Conservation (phyloP, 2,888 invertebrate species). For the Anaspis maculata region DNA sequence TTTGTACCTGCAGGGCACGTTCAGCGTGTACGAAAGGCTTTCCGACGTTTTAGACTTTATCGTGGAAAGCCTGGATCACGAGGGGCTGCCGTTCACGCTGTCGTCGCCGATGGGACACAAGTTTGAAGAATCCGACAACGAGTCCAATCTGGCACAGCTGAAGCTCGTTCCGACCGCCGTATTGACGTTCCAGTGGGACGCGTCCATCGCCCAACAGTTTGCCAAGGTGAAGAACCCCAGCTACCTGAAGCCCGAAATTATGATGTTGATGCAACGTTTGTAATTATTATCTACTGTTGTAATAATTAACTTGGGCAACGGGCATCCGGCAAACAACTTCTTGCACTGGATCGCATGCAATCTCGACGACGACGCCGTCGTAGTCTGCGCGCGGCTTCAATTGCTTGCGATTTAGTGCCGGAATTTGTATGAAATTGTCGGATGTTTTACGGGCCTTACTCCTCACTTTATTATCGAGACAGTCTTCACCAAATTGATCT, state of each 20-base stretch:
- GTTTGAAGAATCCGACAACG: conserved; percentile 56
- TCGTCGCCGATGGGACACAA: conserved; percentile 59
- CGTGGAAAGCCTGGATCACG: conserved; percentile 62
- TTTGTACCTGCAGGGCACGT: conserved; percentile 78
- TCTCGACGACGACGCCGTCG: no score
- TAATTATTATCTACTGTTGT: conserved; percentile 23
- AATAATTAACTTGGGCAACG: no score
- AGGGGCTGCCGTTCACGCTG: conserved; percentile 62
- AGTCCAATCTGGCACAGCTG: conserved; percentile 67
- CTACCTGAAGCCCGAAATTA: conserved; percentile 69
- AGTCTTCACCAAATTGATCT: no score
- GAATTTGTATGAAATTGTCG: no score
- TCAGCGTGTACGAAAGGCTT: conserved; percentile 74
- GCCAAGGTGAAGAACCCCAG: conserved; percentile 50
- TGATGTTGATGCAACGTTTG: conserved; percentile 58
- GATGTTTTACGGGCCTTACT: no score
- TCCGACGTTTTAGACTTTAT: conserved; percentile 70
- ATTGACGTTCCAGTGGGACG: conserved; percentile 66
- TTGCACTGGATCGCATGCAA: no score
- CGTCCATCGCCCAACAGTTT: conserved; percentile 46
- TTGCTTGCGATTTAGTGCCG: no score
- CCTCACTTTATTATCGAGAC: no score
- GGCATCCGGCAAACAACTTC: no score
- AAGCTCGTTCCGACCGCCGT: conserved; percentile 76
- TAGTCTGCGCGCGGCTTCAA: no score